Conservation (phyloP, 2,888 invertebrate species). For the Bugulina stolonifera region DNA sequence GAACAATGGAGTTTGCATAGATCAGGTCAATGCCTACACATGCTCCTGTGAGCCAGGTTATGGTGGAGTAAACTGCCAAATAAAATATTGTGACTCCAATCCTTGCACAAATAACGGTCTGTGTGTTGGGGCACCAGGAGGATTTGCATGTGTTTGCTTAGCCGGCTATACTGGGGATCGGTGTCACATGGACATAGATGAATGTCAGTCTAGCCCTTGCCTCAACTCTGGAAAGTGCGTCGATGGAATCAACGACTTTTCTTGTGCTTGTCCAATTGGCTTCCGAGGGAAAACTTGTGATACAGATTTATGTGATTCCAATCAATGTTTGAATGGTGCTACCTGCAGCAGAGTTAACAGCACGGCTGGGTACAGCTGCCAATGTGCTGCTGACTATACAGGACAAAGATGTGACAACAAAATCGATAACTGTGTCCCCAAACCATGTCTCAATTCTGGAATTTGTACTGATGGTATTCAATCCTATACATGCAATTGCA, state of each 20-base stretch:
- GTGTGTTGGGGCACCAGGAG: slow-evolving; percentile 7
- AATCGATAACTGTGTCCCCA: neutral
- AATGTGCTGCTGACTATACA: neutral
- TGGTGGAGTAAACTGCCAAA: neutral
- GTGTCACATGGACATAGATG: neutral
- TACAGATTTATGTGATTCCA: neutral
- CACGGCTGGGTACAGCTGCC: neutral
- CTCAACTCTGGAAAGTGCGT: neutral
- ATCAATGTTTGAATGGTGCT: neutral
- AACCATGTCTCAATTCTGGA: neutral
- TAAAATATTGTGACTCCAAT: neutral
- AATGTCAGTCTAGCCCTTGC: slow-evolving; percentile 1
- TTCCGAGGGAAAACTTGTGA: neutral
- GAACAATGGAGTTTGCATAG: slow-evolving; percentile 5
- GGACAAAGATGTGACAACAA: neutral
- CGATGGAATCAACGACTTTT: neutral
- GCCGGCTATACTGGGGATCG: neutral
- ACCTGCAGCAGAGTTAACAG: neutral
- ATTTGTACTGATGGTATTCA: neutral
- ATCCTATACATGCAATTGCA: neutral
- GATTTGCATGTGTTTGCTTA: neutral
- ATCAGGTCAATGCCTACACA: neutral
- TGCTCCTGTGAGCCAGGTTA: neutral
- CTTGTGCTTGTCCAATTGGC: neutral
- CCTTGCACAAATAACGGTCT: neutral